These are phyloP conservation scores for Limanda limanda DNA, from an alignment of 2,113 vertebrate species.

Conservation along the genomic window DNA sequence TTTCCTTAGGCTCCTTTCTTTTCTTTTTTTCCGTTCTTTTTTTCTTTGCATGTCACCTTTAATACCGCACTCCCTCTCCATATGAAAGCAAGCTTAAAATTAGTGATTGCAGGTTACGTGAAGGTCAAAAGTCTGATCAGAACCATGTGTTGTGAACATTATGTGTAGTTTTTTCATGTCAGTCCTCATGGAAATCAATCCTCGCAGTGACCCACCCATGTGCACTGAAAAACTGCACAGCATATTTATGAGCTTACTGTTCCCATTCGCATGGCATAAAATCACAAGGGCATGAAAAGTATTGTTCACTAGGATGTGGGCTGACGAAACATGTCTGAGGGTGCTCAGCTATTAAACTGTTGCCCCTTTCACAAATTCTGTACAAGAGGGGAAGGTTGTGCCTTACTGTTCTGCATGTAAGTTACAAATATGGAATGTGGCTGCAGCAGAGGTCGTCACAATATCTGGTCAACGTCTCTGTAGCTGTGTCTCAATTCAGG, in stretches of 20 bases:
- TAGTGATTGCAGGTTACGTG: slow-evolving; percentile 71
- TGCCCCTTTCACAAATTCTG: background rate
- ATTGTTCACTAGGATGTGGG: background rate
- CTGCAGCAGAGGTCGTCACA: background rate
- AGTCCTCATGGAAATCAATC: slow-evolving; percentile 69
- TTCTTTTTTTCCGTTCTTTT: background rate
- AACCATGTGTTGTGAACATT: slow-evolving; percentile 70
- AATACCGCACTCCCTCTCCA: slow-evolving; percentile 47
- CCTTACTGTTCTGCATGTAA: background rate
- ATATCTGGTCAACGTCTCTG: background rate
- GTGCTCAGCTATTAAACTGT: slow-evolving; percentile 3
- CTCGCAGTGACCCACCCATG: slow-evolving; percentile 48
- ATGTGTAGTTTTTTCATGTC: slow-evolving; percentile 68
- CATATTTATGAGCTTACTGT: slow-evolving; percentile 31
- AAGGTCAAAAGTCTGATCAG: slow-evolving; percentile 73
- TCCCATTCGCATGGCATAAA: slow-evolving; percentile 1
- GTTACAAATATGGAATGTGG: background rate
- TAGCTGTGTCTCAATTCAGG: no score
- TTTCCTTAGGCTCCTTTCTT: slow-evolving; percentile 44
- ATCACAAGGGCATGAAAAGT: slow-evolving; percentile 1
- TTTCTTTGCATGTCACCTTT: slow-evolving; percentile 59
- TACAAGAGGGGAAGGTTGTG: background rate
- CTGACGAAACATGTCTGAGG: background rate
- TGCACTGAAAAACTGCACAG: slow-evolving; percentile 5
- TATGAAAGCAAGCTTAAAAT: slow-evolving; percentile 66